Percentiles rank a stretch among this genome's conserved stretches.
phyloP scores from a whole-genome alignment of 2,113 vertebrate species.

The Cynocephalus volans region DNA sequence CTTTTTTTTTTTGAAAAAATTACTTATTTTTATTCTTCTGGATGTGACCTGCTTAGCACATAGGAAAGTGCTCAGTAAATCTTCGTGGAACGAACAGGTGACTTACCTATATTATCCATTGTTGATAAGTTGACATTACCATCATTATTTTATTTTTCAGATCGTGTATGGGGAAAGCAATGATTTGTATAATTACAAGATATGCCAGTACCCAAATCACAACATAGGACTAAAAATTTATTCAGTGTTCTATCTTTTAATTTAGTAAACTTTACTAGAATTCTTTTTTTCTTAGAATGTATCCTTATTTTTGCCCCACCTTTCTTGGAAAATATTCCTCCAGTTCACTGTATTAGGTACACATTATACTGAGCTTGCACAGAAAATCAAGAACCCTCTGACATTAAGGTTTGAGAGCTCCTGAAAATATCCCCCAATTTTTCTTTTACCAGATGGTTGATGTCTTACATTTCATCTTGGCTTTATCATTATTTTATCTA shows the following conservation, averaged over 20 bases:
- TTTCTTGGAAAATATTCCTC: background rate
- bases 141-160: conserved; percentile 45
- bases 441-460: background rate
- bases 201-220: background rate
- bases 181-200: background rate
- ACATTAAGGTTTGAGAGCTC: background rate
- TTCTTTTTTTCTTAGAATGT: background rate
- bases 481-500: background rate
- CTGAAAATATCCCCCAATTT: background rate
- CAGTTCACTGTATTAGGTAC: background rate
- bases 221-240: background rate
- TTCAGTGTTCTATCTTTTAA: background rate
- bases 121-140: background rate
- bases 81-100: background rate
- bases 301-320: background rate
- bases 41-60: background rate
- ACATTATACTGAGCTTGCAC: background rate
- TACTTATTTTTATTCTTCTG: background rate
- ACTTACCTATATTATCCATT: background rate
- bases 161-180: background rate
- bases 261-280: background rate
- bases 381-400: background rate
- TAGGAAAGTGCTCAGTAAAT: background rate
- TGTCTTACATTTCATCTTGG: background rate
- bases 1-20: background rate